phyloP scores from a whole-genome alignment of 1,140 invertebrate genomes.

The Drosophila hydei region DNA sequence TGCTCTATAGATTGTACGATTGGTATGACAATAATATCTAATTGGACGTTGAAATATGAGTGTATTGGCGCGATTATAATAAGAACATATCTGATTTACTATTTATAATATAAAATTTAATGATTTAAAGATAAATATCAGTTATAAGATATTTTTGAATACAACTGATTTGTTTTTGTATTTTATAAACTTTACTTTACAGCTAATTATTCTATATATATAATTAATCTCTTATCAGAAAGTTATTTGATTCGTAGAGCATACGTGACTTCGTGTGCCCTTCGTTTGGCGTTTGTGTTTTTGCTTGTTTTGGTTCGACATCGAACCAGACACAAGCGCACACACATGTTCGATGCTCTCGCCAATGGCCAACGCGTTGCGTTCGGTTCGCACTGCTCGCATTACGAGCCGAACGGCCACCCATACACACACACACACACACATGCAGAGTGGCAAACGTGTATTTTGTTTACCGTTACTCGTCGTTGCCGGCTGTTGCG shows the following conservation, averaged over 20 bases:
- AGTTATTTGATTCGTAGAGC: constrained; percentile 50
- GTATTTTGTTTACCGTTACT: constrained; percentile 75
- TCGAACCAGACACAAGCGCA: constrained; percentile 48
- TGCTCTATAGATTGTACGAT: constrained; percentile 36
- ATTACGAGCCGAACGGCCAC: constrained; percentile 41
- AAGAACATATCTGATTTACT: not conserved
- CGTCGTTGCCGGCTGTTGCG: constrained; percentile 74
- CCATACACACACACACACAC: constrained; percentile 11
- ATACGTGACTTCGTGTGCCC: constrained; percentile 44
- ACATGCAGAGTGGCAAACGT: constrained; percentile 41
- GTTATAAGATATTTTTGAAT: not conserved
- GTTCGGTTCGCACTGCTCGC: constrained; percentile 36
- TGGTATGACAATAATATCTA: constrained; percentile 27
- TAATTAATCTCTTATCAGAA: constrained; percentile 32
- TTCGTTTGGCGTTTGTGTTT: constrained; percentile 26
- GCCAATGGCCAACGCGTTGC: constrained; percentile 49
- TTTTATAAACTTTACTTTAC: not conserved
- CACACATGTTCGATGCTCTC: constrained; percentile 67
- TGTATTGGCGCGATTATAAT: not conserved
- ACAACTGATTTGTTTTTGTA: not conserved
- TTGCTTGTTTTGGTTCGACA: constrained; percentile 61
- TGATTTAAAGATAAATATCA: no score
- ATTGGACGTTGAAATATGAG: constrained; percentile 13
- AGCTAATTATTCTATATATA: not conserved
- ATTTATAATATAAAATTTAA: not conserved